These are phyloP conservation scores for Bathynomus jamesi DNA, from an alignment of 1,140 invertebrate genomes.

Conservation along the genomic window DNA sequence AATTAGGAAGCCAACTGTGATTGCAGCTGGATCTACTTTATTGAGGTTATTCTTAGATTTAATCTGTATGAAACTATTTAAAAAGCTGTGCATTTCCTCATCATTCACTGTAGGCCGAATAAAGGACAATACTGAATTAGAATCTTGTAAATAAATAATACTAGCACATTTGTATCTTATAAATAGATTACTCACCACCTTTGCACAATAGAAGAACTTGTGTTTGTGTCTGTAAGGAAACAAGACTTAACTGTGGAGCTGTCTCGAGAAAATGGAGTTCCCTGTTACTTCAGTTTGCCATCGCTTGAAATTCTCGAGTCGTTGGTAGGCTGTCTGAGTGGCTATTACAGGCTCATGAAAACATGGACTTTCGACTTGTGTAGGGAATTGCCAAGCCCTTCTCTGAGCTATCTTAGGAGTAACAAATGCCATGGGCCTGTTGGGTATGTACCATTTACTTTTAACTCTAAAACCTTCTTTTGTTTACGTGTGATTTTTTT, in stretches of 20 bases:
- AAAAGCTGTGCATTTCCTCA: too few species aligned
- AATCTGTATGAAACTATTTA: neutral
- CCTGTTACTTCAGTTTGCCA: constrained; percentile 62
- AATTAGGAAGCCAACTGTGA: neutral
- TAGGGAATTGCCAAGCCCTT: constrained; percentile 65
- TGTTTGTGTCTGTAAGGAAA: constrained; percentile 60
- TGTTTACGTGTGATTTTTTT: too few species aligned
- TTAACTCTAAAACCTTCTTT: constrained; percentile 20
- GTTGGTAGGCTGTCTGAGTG: constrained; percentile 74
- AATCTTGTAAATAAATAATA: neutral
- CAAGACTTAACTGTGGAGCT: constrained; percentile 63
- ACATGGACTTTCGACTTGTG: constrained; percentile 88
- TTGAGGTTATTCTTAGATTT: neutral
- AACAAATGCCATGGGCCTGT: constrained; percentile 82
- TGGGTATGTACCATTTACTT: constrained; percentile 50
- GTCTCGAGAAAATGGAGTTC: constrained; percentile 65
- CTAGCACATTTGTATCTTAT: neutral
- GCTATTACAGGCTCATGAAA: constrained; percentile 75
- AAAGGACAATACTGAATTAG: too few species aligned
- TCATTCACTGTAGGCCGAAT: too few species aligned
- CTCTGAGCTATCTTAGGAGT: constrained; percentile 58
- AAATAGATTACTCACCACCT: constrained; percentile 46
- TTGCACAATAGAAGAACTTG: constrained; percentile 72
- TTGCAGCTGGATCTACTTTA: neutral
- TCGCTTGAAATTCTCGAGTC: constrained; percentile 56